These are phyloP conservation scores for Rhinopithecus roxellana DNA, from an alignment of 2,113 vertebrate genomes.

Conservation along the genomic window DNA sequence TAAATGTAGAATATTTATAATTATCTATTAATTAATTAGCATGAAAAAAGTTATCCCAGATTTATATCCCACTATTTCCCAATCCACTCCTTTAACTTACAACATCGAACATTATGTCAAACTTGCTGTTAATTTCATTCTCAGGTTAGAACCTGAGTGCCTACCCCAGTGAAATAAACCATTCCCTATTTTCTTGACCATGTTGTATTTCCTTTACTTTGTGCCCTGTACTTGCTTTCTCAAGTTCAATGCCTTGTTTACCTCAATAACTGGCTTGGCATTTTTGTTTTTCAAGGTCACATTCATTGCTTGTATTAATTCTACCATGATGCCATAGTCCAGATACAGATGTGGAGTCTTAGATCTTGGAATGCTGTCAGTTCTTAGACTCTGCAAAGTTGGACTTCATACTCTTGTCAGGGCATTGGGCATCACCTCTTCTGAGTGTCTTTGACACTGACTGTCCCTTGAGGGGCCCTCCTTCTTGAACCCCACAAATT, in stretches of 20 bases:
- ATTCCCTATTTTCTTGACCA: neutral
- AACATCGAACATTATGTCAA: neutral
- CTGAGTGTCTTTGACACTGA: neutral
- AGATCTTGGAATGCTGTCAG: neutral
- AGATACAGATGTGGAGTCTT: neutral
- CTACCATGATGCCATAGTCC: neutral
- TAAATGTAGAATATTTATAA: neutral
- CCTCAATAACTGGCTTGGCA: neutral
- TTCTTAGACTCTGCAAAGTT: neutral
- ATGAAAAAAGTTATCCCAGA: neutral
- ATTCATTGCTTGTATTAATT: neutral
- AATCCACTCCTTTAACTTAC: neutral
- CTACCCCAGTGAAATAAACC: neutral
- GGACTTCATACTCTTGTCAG: neutral
- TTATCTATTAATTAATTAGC: neutral
- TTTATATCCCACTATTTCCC: neutral
- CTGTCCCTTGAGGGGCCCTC: neutral
- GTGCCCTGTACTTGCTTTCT: neutral
- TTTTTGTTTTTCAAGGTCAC: neutral
- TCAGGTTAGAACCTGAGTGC: neutral
- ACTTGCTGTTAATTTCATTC: neutral
- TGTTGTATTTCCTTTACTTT: neutral
- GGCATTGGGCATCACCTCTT: neutral
- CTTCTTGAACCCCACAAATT: neutral
- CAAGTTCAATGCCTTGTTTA: neutral